phyloP scores from a whole-genome alignment of 1,140 invertebrate genomes.

The Scylla paramamosain region DNA sequence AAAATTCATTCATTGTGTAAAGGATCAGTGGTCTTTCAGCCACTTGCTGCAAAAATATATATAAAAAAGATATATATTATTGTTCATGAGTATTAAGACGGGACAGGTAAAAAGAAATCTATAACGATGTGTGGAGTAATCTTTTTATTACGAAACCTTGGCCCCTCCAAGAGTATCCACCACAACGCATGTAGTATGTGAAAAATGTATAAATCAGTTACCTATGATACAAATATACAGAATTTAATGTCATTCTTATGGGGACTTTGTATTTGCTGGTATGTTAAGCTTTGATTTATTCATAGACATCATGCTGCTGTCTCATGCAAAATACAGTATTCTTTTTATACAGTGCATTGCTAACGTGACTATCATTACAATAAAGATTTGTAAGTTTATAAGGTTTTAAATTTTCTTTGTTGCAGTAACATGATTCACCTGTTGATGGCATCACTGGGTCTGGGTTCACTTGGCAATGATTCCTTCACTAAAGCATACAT shows the following conservation, averaged over 20 bases:
- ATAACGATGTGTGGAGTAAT: background rate
- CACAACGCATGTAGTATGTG: constrained; percentile 32
- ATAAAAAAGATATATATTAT: background rate
- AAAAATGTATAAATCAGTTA: constrained; percentile 63
- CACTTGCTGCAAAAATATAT: background rate
- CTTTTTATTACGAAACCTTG: constrained; percentile 72
- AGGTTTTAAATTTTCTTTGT: background rate
- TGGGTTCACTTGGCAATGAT: background rate
- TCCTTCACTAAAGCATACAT: background rate
- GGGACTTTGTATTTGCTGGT: background rate
- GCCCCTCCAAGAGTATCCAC: constrained; percentile 54
- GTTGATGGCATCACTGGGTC: background rate
- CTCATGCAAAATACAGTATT: background rate
- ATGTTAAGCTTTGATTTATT: background rate
- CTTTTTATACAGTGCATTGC: background rate
- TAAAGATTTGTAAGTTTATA: background rate
- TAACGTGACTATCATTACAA: background rate
- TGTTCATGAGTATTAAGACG: background rate
- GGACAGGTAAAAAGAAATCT: background rate
- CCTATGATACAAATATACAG: constrained; percentile 71
- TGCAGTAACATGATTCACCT: background rate
- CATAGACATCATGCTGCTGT: background rate
- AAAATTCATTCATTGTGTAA: background rate
- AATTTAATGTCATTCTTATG: constrained; percentile 31
- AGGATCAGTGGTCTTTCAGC: background rate